Base-by-base conservation (phyloP, 2,888 invertebrate species). In the Drosophila testacea region DNA sequence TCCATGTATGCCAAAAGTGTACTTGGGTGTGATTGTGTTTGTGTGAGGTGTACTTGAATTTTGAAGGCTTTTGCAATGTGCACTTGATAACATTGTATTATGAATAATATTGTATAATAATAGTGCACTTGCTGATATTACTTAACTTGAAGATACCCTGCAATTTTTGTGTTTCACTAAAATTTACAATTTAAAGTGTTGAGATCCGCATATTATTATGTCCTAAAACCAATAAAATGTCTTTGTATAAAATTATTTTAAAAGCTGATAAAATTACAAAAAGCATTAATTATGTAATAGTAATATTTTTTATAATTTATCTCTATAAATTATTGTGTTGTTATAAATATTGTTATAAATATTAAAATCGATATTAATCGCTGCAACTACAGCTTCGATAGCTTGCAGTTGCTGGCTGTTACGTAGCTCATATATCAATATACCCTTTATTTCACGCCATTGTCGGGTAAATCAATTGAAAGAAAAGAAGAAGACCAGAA, bases 31-130 rank as follows among this genome's bases (percentile, higher is more conserved):
- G 22, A 3, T 22, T 38, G 38, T 38, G 22, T 38, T 11, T 42
- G 13, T 34, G 59, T 42, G 57, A 39, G 34, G 48, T 77, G 77
- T 77, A 68, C 78, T 77, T 77, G 63, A 75, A 48, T 44, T 52
- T 34, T 38, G 38, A 77, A 68, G 68, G 63, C 52, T 39, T 73
- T 54, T 34, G 73, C 73, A 77, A 44, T 59, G 78, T 68, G 68
- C 54, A 61, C 39, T 57, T 77, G 77, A 75, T 75, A 73, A 73
- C 62, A 22, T 22, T 22, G 22, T 22, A 22, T 22, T 22, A 22
- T 22, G 22, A 22, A 22, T 22, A 22, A 22, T 22, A 22, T 22
- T 22, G 22, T 22, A 44, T n/a, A 69, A 46, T 36, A 16, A 7
- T 22, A 36, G 34, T 59, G 48, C 57, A 52, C 1, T 39, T 22